A percentile compares a stretch with the other conserved stretches of the same genome.
These are phyloP conservation scores for Radopholus similis DNA, from an alignment of 1,140 invertebrate genomes.

Conservation along the genomic window DNA sequence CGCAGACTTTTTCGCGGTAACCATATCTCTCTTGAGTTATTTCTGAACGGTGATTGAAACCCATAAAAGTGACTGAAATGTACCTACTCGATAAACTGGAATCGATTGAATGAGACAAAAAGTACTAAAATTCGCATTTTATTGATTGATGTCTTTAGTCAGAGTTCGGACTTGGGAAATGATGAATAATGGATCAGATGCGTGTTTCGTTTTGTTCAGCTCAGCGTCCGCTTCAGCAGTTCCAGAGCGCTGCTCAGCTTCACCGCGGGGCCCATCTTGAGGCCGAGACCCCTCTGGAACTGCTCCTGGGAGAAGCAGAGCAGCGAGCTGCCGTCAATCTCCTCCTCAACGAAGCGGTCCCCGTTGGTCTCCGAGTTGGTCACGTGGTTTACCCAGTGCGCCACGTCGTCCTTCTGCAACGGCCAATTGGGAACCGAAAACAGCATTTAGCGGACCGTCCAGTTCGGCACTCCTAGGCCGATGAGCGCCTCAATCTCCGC, in stretches of 20 bases:
- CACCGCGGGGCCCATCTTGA: slow-evolving; percentile 22
- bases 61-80: no score
- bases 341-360: slow-evolving; percentile 19
- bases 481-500: slow-evolving; percentile 3
- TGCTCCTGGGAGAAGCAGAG: slow-evolving; percentile 16
- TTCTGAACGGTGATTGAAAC: no score
- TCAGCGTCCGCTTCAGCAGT: slow-evolving; percentile 5
- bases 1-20: no score
- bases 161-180: no score
- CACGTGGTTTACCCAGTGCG: slow-evolving; percentile 20
- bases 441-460: background rate
- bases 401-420: slow-evolving; percentile 16
- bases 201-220: no score
- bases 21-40: no score
- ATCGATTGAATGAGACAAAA: no score
- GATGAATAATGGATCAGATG: no score
- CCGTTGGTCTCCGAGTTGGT: slow-evolving; percentile 14
- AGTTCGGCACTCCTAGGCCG: background rate
- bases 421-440: background rate
- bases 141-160: no score
- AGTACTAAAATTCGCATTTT: no score
- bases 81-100: no score
- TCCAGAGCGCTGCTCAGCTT: slow-evolving; percentile 13
- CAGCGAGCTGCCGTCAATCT: slow-evolving; percentile 22
- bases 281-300: slow-evolving; percentile 4